These are phyloP conservation scores for Chymomyza fuscimana DNA, from an alignment of 2,888 invertebrate genomes.

Conservation along the genomic window DNA sequence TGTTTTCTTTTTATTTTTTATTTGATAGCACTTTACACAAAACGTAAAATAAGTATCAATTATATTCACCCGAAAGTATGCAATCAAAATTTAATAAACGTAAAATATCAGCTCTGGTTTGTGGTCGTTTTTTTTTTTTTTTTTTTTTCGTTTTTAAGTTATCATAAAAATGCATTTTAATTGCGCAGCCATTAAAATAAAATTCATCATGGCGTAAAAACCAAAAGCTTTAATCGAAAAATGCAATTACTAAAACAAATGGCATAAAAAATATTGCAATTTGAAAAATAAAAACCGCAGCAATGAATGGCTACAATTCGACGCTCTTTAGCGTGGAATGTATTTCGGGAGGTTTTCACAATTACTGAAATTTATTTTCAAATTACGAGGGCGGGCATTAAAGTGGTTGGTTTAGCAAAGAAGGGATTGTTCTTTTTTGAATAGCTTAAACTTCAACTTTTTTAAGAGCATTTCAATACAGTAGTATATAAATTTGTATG, in stretches of 20 bases:
- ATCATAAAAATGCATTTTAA: slow-evolving; percentile 36
- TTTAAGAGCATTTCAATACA: too few species aligned
- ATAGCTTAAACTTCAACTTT: too few species aligned
- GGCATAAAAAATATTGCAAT: slow-evolving; percentile 2
- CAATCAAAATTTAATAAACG: slow-evolving; percentile 35
- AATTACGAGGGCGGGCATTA: background rate
- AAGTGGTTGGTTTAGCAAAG: too few species aligned
- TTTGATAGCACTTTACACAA: background rate
- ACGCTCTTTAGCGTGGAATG: background rate
- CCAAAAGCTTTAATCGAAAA: slow-evolving; percentile 19
- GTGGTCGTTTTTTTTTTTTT: slow-evolving; percentile 3
- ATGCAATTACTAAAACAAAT: slow-evolving; percentile 12
- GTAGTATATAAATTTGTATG: too few species aligned
- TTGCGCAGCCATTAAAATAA: slow-evolving; percentile 38
- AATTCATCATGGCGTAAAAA: slow-evolving; percentile 33
- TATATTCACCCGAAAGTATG: slow-evolving; percentile 29
- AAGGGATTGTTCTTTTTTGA: too few species aligned
- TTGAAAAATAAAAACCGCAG: slow-evolving; percentile 51
- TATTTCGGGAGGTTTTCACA: background rate
- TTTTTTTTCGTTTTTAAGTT: background rate
- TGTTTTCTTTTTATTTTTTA: slow-evolving; percentile 29
- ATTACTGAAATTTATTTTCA: too few species aligned
- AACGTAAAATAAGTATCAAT: slow-evolving; percentile 20
- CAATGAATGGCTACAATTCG: slow-evolving; percentile 33
- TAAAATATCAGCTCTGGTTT: slow-evolving; percentile 14